Percentiles rank a stretch among this genome's conserved stretches.
phyloP scores from a whole-genome alignment of 2,797 vertebrate species.

The Microctenopoma steveboyesi region DNA sequence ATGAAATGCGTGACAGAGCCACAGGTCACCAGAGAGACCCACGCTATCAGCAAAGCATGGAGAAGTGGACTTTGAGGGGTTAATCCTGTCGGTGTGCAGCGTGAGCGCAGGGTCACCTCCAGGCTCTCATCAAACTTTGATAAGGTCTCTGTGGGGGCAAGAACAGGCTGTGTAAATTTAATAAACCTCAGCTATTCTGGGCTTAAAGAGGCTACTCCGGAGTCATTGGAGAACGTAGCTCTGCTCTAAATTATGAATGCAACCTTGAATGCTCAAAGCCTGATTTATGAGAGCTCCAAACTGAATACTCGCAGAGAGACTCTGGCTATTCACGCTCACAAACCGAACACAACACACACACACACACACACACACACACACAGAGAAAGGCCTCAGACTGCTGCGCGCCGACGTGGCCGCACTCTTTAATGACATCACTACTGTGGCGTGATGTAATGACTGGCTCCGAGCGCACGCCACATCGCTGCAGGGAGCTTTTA shows the following conservation, averaged over 20 bases:
- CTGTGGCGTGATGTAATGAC: conserved; percentile 56
- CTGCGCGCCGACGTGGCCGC: conserved; percentile 24
- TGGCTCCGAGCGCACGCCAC: conserved; percentile 11
- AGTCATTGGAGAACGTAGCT: conserved; percentile 13
- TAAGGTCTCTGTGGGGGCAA: background rate
- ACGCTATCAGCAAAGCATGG: background rate
- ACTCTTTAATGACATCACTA: conserved; percentile 33
- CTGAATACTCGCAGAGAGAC: background rate
- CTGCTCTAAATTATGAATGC: conserved; percentile 29
- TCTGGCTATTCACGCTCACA: background rate
- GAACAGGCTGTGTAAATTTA: conserved; percentile 3
- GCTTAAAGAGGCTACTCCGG: conserved; percentile 13
- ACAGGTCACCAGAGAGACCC: background rate
- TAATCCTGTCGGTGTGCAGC: conserved; percentile 1
- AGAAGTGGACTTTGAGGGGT: background rate
- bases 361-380: too few species aligned
- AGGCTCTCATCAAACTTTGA: conserved; percentile 1
- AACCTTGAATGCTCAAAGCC: conserved; percentile 3
- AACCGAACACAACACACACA: background rate
- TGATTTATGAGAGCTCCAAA: conserved; percentile 5
- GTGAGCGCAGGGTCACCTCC: background rate
- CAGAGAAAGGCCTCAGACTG: conserved; percentile 8
- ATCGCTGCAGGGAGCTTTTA: conserved; percentile 47
- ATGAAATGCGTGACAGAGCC: conserved; percentile 4
- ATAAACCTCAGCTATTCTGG: conserved; percentile 23